Evolutionary conservation across 1,140 invertebrate genomes (phyloP).

Genomic region (Apis cerana): DNA sequence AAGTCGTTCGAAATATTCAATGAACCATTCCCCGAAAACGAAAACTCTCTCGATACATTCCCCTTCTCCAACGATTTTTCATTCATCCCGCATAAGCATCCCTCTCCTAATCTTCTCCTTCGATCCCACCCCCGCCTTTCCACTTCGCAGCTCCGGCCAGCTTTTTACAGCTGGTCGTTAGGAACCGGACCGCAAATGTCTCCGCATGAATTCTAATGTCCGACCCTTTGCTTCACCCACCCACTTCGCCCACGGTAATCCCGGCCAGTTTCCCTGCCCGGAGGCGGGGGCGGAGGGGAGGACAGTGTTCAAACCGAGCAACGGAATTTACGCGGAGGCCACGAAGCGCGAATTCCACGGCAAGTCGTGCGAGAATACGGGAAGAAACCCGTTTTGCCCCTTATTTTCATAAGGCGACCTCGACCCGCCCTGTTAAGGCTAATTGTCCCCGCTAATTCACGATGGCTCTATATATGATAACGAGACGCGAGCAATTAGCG

Average conservation of each 20-base stretch:
- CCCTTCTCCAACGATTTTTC: constrained; percentile 40
- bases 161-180: constrained; percentile 80
- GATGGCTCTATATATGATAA: constrained; percentile 35
- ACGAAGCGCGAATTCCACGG: constrained; percentile 59
- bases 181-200: constrained; percentile 79
- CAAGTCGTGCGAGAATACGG: constrained; percentile 36
- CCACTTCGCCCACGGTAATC: constrained; percentile 57
- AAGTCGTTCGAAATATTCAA: too few relatives aligned
- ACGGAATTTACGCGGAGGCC: constrained; percentile 60
- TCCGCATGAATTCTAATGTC: constrained; percentile 81
- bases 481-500: constrained; percentile 43
- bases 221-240: constrained; percentile 50
- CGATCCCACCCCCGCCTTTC: constrained; percentile 45
- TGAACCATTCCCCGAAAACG: too few relatives aligned
- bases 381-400: constrained; percentile 18
- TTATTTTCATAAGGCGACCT: constrained; percentile 73
- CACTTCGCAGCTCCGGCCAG: constrained; percentile 68
- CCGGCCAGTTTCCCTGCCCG: constrained; percentile 61
- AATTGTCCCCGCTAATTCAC: constrained; percentile 68
- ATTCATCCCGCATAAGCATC: constrained; percentile 53
- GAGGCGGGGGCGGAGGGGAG: neutral
- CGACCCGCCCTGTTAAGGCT: constrained; percentile 57
- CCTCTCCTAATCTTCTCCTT: neutral
- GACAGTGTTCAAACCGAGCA: neutral
- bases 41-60: neutral